Percentiles rank a stretch among this genome's conserved stretches.
phyloP scores from a whole-genome alignment of 2,113 vertebrate genomes.

The Bubo scandiacus region DNA sequence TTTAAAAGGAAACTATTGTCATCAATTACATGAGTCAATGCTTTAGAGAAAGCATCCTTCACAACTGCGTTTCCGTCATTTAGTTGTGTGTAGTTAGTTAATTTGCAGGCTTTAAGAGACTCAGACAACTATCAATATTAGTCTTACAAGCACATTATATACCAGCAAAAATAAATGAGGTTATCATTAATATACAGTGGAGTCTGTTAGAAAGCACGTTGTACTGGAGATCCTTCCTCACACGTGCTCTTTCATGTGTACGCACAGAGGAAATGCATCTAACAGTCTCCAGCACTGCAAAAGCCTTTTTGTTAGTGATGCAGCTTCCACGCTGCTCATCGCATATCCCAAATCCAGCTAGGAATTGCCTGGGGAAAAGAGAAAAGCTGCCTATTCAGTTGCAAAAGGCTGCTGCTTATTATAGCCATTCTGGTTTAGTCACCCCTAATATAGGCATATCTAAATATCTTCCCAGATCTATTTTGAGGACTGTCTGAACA shows the following conservation, averaged over 20 bases:
- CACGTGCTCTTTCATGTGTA: fast-evolving
- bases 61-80: neutral
- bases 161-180: neutral
- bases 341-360: neutral
- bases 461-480: constrained; percentile 56
- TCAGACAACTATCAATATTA: neutral
- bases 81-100: neutral
- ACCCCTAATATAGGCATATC: constrained; percentile 17
- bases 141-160: neutral
- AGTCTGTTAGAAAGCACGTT: neutral
- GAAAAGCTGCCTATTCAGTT: neutral
- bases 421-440: neutral
- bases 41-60: constrained; percentile 16
- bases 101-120: constrained; percentile 25
- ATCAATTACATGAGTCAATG: neutral
- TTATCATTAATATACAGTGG: neutral
- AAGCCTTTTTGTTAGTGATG: neutral
- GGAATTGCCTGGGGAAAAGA: neutral
- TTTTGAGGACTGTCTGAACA: constrained; percentile 44
- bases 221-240: neutral
- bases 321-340: neutral
- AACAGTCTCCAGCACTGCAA: neutral
- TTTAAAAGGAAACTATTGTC: constrained; percentile 7
- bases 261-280: fast-evolving
- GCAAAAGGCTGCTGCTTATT: constrained; percentile 32